Base-by-base conservation (phyloP, 2,797 vertebrate genomes). In the Gymnothorax reevesii region DNA sequence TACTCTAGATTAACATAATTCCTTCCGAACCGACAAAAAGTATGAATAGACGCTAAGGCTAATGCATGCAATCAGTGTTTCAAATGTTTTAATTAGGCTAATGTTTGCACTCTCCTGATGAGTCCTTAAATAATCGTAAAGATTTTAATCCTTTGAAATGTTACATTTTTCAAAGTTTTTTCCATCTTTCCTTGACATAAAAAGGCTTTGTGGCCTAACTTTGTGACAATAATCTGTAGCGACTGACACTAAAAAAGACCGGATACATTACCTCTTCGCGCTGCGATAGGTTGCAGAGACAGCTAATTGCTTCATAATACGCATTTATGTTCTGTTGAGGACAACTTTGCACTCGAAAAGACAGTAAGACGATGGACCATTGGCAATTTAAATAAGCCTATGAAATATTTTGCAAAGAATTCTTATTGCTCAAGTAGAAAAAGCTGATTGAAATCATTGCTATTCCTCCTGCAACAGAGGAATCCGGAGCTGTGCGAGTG, bases 401-500 rank as follows among this genome's bases (percentile, higher is more conserved):
- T 42, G 33, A 42, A 42, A 42, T 42, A 42, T 42, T 82, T 82
- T 82, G 27, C 54, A 1, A 27, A 10, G 57, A 27, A 22, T 55
- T 82, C 12, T 82, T 42, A 42, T 42, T 42, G 33, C 33, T 33
- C 6, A 22, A 54, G 15, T 54, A 13, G 75, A 42, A 42, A 42
- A 42, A 42, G 33, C 33, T 42, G 33, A 42, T 42, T 42, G 33
- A 42, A 42, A 42, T 42, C 33, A 42, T 42, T 42, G 33, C 33
- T 9, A 55, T 57, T 7, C 57, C 49, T 79, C 20, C 83, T 80
- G n/a, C 83, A 60, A 62, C 82, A 82, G 54, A 75, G 54, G 82
- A 83, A 86, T 66, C 27, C 54, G 59, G 83, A 89, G 87, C 85
- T 66, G 88, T 69, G 84, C 84, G 57, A 86, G 79, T 71, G 86